Conservation (phyloP, 2,888 invertebrate species). For the Oscheius myriophilus region DNA sequence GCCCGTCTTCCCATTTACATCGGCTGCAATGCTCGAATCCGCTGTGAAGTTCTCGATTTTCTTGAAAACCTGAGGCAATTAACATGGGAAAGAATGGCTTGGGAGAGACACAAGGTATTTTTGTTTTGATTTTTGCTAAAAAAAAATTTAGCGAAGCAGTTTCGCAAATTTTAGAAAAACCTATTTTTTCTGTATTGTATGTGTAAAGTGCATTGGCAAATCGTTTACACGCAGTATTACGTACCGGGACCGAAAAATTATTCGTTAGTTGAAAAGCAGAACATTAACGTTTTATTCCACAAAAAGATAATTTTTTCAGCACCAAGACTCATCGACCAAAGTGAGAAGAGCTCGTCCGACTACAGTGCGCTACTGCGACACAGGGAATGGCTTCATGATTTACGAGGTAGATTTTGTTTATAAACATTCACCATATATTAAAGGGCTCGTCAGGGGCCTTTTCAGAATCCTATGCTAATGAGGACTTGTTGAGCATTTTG, state of each 20-base stretch:
- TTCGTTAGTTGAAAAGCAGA: no score
- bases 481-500: no score
- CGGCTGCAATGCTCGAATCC: slow-evolving; percentile 60
- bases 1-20: slow-evolving; percentile 65
- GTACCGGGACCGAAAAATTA: no score
- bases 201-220: no score
- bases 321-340: slow-evolving; percentile 13
- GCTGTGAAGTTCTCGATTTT: slow-evolving; percentile 43
- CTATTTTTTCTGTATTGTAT: no score
- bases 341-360: slow-evolving; percentile 45
- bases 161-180: no score
- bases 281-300: no score
- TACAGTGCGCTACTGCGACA: slow-evolving; percentile 56
- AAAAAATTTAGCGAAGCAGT: no score
- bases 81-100: slow-evolving; percentile 21
- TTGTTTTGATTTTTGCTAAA: no score
- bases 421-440: neutral
- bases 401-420: slow-evolving; percentile 42
- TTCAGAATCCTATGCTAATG: no score
- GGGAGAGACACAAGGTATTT: neutral
- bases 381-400: slow-evolving; percentile 56
- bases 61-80: slow-evolving; percentile 36
- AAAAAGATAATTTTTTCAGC: slow-evolving; percentile 2
- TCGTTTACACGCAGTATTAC: no score
- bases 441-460: no score